phyloP scores from a whole-genome alignment of 1,140 invertebrate genomes.

The Lycorma delicatula region DNA sequence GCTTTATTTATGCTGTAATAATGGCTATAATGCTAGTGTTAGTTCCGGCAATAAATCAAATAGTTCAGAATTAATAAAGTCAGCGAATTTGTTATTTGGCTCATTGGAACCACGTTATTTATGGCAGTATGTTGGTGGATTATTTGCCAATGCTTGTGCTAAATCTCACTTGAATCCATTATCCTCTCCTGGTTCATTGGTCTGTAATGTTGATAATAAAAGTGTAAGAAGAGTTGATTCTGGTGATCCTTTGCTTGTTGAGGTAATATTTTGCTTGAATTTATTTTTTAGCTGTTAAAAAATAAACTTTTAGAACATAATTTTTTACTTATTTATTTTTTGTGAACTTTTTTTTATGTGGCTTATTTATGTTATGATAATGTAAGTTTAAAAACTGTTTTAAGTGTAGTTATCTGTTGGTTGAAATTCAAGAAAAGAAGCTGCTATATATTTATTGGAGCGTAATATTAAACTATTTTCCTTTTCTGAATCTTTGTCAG shows the following conservation, averaged over 20 bases:
- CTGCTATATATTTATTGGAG: too few relatives aligned
- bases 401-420: not conserved
- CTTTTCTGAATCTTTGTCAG: too few relatives aligned
- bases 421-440: not conserved
- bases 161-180: conserved; percentile 14
- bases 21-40: conserved; percentile 14
- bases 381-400: not conserved
- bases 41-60: conserved; percentile 20
- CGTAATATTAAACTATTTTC: too few relatives aligned
- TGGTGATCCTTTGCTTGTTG: conserved; percentile 49
- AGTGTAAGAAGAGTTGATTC: conserved; percentile 46
- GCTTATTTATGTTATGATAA: not conserved
- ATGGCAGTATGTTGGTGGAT: conserved; percentile 70
- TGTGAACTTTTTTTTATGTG: not conserved
- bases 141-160: conserved; percentile 57
- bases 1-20: conserved; percentile 28
- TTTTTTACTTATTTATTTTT: not conserved
- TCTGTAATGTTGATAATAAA: conserved; percentile 14
- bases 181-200: not conserved
- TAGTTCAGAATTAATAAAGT: conserved; percentile 59
- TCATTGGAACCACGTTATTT: conserved; percentile 78
- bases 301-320: not conserved
- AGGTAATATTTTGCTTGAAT: too few relatives aligned
- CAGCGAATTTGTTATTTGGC: conserved; percentile 76
- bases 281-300: too few relatives aligned